These are phyloP conservation scores for Phortica magna DNA, from an alignment of 2,888 invertebrate genomes.

Conservation along the genomic window DNA sequence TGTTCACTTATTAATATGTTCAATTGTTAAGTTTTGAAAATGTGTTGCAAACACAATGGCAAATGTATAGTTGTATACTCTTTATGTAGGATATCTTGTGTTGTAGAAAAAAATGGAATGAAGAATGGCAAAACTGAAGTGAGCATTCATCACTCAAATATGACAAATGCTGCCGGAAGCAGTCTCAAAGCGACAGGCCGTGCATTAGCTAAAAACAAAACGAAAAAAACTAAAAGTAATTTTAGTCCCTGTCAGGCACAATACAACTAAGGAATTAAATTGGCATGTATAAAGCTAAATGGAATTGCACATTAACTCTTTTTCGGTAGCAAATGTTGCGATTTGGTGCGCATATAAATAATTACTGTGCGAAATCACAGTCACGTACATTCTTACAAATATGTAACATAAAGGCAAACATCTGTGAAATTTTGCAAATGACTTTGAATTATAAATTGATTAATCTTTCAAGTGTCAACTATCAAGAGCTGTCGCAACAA, in stretches of 20 bases:
- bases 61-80: not conserved
- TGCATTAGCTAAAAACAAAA: not conserved
- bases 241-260: too few species aligned
- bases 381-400: too few species aligned
- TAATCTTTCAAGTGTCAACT: conserved; percentile 44
- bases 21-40: too few species aligned
- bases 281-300: not conserved
- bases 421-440: not conserved
- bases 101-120: not conserved
- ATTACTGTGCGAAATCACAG: not conserved
- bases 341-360: too few species aligned
- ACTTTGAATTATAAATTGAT: conserved; percentile 32
- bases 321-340: too few species aligned
- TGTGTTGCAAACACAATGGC: not conserved
- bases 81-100: not conserved
- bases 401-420: not conserved
- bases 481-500: not conserved
- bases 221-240: not conserved
- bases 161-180: conserved; percentile 39
- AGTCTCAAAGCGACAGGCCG: not conserved
- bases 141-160: conserved; percentile 45
- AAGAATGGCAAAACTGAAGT: conserved; percentile 22
- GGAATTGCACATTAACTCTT: not conserved
- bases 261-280: not conserved
- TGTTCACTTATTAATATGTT: too few species aligned